Conservation (phyloP, 2,888 invertebrate genomes). For the Dicyrtoma fusca region DNA sequence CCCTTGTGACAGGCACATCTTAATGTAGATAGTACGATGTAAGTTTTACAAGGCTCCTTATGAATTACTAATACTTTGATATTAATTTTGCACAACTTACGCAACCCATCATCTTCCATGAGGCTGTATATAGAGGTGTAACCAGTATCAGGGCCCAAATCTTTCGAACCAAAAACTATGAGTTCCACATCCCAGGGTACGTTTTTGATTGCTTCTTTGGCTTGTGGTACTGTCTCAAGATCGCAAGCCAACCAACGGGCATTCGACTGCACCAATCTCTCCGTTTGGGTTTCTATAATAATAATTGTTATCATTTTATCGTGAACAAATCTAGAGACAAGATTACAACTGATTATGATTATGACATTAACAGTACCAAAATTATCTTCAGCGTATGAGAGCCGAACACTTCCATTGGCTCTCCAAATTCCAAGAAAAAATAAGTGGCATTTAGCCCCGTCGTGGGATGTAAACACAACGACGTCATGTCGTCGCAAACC, state of each 20-base stretch:
- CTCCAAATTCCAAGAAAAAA: constrained; percentile 48
- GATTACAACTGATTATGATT: neutral
- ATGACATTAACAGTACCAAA: constrained; percentile 28
- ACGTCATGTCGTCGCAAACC: constrained; percentile 47
- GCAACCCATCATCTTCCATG: constrained; percentile 47
- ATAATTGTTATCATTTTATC: too few relatives aligned
- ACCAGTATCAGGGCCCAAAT: constrained; percentile 15
- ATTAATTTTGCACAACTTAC: constrained; percentile 29
- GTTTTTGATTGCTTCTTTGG: constrained; percentile 41
- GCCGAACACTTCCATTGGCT: constrained; percentile 45
- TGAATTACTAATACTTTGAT: too few relatives aligned
- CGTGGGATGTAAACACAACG: constrained; percentile 46
- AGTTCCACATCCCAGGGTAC: constrained; percentile 46
- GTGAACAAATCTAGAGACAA: too few relatives aligned
- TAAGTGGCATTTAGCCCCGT: constrained; percentile 46
- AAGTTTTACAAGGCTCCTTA: too few relatives aligned
- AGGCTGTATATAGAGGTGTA: constrained; percentile 44
- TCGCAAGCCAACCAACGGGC: constrained; percentile 52
- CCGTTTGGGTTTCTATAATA: constrained; percentile 44
- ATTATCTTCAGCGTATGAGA: constrained; percentile 51
- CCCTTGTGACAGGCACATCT: too few relatives aligned
- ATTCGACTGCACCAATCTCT: constrained; percentile 46
- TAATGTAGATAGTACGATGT: too few relatives aligned
- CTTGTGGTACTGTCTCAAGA: constrained; percentile 36
- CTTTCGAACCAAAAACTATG: constrained; percentile 38